Percentiles rank a stretch among this genome's conserved stretches.
Conservation (phyloP, 2,113 vertebrate genomes). For the Bothrops jararaca region DNA sequence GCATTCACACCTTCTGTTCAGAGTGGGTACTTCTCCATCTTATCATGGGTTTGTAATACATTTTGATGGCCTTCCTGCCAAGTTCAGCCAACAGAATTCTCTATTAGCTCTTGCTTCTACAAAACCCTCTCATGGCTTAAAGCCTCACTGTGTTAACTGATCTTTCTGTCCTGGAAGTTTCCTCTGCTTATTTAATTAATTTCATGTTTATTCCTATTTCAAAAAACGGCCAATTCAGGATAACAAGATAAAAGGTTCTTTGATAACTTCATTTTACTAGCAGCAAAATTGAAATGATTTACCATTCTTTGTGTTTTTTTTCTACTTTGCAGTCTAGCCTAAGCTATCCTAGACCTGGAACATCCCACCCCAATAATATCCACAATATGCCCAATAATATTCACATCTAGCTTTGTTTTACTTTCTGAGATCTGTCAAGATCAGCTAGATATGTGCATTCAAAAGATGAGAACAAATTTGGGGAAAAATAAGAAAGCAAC, state of each 20-base stretch:
- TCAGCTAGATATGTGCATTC: not conserved
- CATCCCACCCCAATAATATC: not conserved
- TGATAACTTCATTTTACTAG: not conserved
- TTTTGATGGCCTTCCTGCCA: not conserved
- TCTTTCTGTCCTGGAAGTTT: not conserved
- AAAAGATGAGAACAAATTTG: not conserved
- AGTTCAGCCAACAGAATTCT: not conserved
- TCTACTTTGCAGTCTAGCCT: not conserved
- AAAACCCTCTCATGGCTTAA: not conserved
- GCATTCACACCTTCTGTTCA: not conserved
- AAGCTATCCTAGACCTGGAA: not conserved
- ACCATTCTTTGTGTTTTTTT: not conserved
- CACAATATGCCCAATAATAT: not conserved
- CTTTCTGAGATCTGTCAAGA: not conserved
- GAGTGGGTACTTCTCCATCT: not conserved
- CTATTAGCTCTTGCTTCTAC: not conserved
- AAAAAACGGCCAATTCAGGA: not conserved
- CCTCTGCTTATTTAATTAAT: not conserved
- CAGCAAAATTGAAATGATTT: not conserved
- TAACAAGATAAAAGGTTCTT: not conserved
- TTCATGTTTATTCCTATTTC: not conserved
- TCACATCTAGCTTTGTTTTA: not conserved
- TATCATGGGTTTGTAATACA: not conserved
- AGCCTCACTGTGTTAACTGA: not conserved
- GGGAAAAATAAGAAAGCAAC: not conserved